These are phyloP conservation scores for Amphimallon solstitiale DNA, from an alignment of 2,888 invertebrate species.

Conservation along the genomic window DNA sequence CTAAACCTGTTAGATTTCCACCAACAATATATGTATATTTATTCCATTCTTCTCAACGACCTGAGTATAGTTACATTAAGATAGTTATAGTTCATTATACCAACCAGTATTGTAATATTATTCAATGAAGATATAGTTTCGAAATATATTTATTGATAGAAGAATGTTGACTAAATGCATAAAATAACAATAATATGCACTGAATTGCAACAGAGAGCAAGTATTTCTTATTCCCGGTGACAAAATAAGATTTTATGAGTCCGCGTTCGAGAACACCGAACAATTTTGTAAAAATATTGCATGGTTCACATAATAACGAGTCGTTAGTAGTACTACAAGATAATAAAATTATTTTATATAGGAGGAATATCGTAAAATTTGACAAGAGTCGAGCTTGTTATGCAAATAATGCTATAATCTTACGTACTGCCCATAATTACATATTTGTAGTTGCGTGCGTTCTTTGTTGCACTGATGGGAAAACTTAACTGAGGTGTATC, in stretches of 20 bases:
- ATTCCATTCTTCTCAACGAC: no score
- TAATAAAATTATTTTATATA: constrained; percentile 32
- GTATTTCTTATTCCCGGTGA: constrained; percentile 7
- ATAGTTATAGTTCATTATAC: no score
- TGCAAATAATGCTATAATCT: constrained; percentile 36
- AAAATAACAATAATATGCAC: no score
- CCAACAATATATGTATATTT: no score
- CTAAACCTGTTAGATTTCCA: no score
- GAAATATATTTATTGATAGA: no score
- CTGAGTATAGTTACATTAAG: no score
- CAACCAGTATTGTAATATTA: no score
- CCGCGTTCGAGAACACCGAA: constrained; percentile 1
- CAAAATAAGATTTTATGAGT: constrained; percentile 27
- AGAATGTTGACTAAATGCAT: no score
- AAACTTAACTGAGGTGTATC: no score
- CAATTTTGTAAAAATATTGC: constrained; percentile 16
- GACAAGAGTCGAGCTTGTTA: constrained; percentile 35
- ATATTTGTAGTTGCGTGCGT: constrained; percentile 29
- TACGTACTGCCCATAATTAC: constrained; percentile 33
- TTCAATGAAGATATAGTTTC: no score
- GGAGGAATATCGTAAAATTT: constrained; percentile 31
- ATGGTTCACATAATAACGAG: constrained; percentile 25
- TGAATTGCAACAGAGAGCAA: neutral
- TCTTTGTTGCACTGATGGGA: no score
- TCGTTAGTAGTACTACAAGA: constrained; percentile 33